Base-by-base conservation (phyloP, 1,140 invertebrate genomes). In the Lucilia sericata region DNA sequence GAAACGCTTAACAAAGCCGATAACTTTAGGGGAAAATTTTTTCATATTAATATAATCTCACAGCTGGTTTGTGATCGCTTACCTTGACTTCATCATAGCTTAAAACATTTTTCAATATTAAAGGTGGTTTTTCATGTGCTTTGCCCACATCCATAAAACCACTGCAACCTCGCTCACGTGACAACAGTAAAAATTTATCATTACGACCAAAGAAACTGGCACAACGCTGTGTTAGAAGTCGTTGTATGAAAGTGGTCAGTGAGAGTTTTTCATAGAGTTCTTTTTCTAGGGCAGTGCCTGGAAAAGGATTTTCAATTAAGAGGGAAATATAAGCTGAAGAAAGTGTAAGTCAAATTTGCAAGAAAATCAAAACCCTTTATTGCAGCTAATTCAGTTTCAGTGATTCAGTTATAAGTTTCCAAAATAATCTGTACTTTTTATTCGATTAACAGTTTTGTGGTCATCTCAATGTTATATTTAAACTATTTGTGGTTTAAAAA, bases 1-100 rank as follows among this genome's bases (percentile, higher is more conserved):
- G 94, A 94, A 2, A 93, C 91, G 65, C 92, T 92, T 36, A 95
- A 91, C 87, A 94, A 91, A 0, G 94, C 92, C 0, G 94, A 92
- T 8, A 95, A 83, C 87, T 85, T 42, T 80, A 13, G 2, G n/a
- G 3, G 13, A 10, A 12, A 80, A 12, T 80, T 34, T 36, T 49
- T 42, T 19, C 5, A 14, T 80, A 34, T 49, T 34, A 49, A 12
- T 75, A 2, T 49, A 49, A n/a, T 30, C 25, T 30, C 3, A 30
- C 25, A 2, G 3, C 25, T 30, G 25, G 3, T 3, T 30, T 3
- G 25, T 30, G 5, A 17, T 13, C 2, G 83, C 65, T 60, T 82
- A 85, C 84, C 87, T 90, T 90, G 2, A 90, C 76, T 34, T 90
- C 89, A 70, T 90, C 88, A 34, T 89, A 90, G 83, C 88, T 88